Evolutionary conservation across 2,113 vertebrate species (phyloP).

Genomic region (Lophochroa leadbeateri): DNA sequence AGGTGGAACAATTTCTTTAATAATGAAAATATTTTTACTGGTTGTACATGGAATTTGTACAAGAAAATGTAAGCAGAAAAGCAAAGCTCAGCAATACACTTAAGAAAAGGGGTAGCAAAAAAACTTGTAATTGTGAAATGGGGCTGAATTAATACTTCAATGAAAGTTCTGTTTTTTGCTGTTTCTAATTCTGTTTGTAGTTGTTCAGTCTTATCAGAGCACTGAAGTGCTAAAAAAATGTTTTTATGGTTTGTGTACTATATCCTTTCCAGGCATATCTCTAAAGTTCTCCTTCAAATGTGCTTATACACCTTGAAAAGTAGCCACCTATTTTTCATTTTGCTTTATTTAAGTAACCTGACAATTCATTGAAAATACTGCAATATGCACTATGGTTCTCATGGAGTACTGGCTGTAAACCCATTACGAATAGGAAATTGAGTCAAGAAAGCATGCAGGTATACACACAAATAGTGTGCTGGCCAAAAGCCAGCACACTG

Average conservation of each 20-base stretch:
- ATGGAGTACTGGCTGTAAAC: neutral
- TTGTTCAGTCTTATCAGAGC: neutral
- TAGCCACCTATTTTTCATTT: neutral
- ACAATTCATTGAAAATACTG: neutral
- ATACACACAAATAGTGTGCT: constrained; percentile 67
- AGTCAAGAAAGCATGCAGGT: constrained; percentile 65
- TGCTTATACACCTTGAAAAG: neutral
- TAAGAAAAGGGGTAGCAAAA: neutral
- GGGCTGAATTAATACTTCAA: neutral
- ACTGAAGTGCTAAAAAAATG: neutral
- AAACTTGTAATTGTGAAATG: accelerated
- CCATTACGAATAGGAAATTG: constrained; percentile 33
- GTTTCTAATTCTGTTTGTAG: neutral
- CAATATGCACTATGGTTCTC: neutral
- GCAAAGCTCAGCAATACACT: neutral
- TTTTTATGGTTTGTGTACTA: neutral
- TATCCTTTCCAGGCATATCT: neutral
- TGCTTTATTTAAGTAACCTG: neutral
- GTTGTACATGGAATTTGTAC: neutral
- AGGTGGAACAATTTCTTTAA: neutral
- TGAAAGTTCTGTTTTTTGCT: neutral
- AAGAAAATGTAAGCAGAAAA: neutral
- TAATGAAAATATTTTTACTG: neutral
- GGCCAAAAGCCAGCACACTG: constrained; percentile 65
- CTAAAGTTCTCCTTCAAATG: neutral